Evolutionary conservation across 2,888 invertebrate genomes (phyloP), one percentile per base, ranked within the genome.

Genomic region (Lepidochitona cinerea): DNA sequence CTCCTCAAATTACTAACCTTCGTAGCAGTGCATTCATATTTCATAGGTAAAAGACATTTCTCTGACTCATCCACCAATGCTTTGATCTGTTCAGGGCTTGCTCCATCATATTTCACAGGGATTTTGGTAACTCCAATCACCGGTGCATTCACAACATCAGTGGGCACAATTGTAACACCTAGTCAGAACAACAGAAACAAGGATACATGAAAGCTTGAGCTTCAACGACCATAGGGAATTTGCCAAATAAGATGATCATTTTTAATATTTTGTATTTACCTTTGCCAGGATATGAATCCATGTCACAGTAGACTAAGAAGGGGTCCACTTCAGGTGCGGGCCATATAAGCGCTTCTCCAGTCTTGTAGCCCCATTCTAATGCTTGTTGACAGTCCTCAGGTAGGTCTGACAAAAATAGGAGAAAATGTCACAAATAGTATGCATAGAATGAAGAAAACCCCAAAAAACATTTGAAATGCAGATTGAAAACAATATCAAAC

Each of bases 261-360:
- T 59, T 1, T 14, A 59, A 59, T 23, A 18, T 59, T 14, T 18
- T 29, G 59, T 54, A 26, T 59, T 66, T 36, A 66, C 66, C 66
- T 37, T 66, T 35, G 1, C 66, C 66, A 23, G 66, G 66, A 23
- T 37, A 18, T 1, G 66, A 33, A 37, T 66, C 73, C 82, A 85
- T 86, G 54, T 88, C 83, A 75, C 88, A 88, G 69, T 79, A 78
- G 6, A 85, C 87, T 6, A 86, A 75, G 79, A 85, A 87, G 23
- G 88, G 87, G 0, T 77, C 65, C 0, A 76, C 70, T 23, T 37
- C 54, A 0, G 64, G 59, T 5, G 49, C 53, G 1, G 87, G 87
- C 70, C 71, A 79, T 54, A 88, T 84, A 26, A 86, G 74, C 32
- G 79, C 74, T 70, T 86, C 86, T 6, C 85, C 85, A 29, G 81